phyloP scores from a whole-genome alignment of 2,888 invertebrate species.

The Polymixis lichenea region DNA sequence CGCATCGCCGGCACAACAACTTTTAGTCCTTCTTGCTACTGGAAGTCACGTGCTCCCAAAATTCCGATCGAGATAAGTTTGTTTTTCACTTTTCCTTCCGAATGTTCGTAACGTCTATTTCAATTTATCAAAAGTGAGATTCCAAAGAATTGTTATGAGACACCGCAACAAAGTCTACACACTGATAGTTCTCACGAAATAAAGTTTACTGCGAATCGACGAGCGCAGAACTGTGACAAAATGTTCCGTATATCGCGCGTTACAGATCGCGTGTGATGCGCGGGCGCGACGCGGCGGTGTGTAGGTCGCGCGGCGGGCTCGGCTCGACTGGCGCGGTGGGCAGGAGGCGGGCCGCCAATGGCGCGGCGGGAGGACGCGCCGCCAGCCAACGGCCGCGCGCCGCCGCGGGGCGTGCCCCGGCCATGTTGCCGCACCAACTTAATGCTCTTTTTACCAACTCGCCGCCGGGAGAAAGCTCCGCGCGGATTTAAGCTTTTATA shows the following conservation, averaged over 20 bases:
- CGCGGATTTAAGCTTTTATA: slow-evolving; percentile 90
- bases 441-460: slow-evolving; percentile 89
- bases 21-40: slow-evolving; percentile 31
- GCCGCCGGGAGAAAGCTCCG: slow-evolving; percentile 89
- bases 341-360: slow-evolving; percentile 73
- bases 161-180: slow-evolving; percentile 55
- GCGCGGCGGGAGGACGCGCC: slow-evolving; percentile 69
- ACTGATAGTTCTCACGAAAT: slow-evolving; percentile 56
- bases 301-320: slow-evolving; percentile 70
- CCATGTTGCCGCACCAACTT: slow-evolving; percentile 84
- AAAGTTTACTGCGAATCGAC: slow-evolving; percentile 50
- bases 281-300: slow-evolving; percentile 62
- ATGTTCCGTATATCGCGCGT: slow-evolving; percentile 44
- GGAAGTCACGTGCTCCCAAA: slow-evolving; percentile 42
- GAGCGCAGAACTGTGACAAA: slow-evolving; percentile 36
- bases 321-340: slow-evolving; percentile 73
- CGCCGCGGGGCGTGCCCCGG: slow-evolving; percentile 84
- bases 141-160: slow-evolving; percentile 27
- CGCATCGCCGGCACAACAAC: slow-evolving; percentile 57
- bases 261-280: slow-evolving; percentile 63
- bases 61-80: slow-evolving; percentile 37
- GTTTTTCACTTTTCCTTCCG: slow-evolving; percentile 47
- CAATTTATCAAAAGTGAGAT: slow-evolving; percentile 20
- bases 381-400: slow-evolving; percentile 74
- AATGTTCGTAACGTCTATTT: slow-evolving; percentile 39